These are phyloP conservation scores for Pantherophis guttatus DNA, from an alignment of 2,113 vertebrate species.

Conservation along the genomic window DNA sequence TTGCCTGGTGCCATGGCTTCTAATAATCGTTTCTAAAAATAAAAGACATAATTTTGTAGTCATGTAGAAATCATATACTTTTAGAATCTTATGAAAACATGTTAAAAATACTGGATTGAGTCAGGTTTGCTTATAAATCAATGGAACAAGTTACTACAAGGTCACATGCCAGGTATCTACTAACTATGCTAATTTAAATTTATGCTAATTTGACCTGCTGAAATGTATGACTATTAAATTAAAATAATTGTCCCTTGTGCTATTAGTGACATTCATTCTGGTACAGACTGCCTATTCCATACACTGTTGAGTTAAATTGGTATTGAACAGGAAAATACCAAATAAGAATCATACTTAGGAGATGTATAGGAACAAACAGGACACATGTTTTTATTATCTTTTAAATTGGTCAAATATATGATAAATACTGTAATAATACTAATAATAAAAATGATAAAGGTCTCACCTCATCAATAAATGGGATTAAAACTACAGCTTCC, in stretches of 20 bases:
- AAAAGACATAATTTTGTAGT: slow-evolving; percentile 1
- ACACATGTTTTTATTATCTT: neutral
- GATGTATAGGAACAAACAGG: neutral
- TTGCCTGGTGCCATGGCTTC: slow-evolving; percentile 88
- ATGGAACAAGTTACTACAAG: neutral
- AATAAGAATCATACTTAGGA: neutral
- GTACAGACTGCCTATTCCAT: neutral
- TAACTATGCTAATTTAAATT: neutral
- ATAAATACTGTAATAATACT: neutral
- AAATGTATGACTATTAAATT: neutral
- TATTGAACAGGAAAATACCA: neutral
- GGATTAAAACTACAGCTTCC: slow-evolving; percentile 97
- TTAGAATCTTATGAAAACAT: neutral
- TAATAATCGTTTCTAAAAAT: slow-evolving; percentile 81
- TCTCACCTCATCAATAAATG: slow-evolving; percentile 94
- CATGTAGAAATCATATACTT: neutral
- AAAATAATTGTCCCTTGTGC: neutral
- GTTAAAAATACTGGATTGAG: neutral
- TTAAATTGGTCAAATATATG: neutral
- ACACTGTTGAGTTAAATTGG: neutral
- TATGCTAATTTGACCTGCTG: neutral
- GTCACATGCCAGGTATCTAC: neutral
- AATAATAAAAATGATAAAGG: neutral
- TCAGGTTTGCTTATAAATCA: neutral
- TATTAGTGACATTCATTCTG: neutral